Percentiles rank a stretch among this genome's conserved stretches.
Evolutionary conservation across 2,888 invertebrate species (phyloP).

Genomic region (Dastarcus helophoroides): DNA sequence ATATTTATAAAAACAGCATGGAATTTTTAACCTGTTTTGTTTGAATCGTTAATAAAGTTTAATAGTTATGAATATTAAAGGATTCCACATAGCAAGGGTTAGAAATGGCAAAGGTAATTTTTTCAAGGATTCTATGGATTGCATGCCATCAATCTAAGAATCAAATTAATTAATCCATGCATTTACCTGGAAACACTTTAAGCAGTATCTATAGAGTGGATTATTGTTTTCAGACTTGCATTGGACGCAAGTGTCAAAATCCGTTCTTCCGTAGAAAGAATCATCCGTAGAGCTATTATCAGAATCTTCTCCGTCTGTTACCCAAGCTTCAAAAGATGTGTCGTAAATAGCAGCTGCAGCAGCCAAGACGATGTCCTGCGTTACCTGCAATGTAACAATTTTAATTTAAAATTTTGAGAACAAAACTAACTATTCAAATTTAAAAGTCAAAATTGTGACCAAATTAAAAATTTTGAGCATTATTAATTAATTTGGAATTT

Average conservation of each 20-base stretch:
- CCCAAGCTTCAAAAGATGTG: conserved; percentile 30
- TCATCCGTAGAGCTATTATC: conserved; percentile 26
- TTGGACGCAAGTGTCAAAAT: conserved; percentile 54
- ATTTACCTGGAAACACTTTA: conserved; percentile 55
- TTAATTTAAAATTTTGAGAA: conserved; percentile 1
- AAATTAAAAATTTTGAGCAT: no score
- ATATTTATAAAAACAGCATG: no score
- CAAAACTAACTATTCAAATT: no score
- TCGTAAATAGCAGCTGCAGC: conserved; percentile 31
- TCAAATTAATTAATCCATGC: conserved; percentile 10
- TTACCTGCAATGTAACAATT: conserved; percentile 6
- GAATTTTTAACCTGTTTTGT: no score
- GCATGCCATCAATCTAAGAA: not conserved
- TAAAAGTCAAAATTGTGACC: no score
- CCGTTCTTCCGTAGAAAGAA: conserved; percentile 27
- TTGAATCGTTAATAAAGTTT: no score
- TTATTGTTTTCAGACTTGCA: conserved; percentile 50
- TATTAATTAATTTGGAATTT: no score
- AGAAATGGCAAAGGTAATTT: no score
- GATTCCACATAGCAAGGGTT: no score
- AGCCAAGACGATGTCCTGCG: conserved; percentile 20
- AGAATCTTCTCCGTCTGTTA: conserved; percentile 33
- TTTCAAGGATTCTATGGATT: no score
- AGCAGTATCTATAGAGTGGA: conserved; percentile 55
- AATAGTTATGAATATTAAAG: no score